These are phyloP conservation scores for Lithobates sylvaticus DNA, from an alignment of 2,797 vertebrate genomes.

Conservation along the genomic window DNA sequence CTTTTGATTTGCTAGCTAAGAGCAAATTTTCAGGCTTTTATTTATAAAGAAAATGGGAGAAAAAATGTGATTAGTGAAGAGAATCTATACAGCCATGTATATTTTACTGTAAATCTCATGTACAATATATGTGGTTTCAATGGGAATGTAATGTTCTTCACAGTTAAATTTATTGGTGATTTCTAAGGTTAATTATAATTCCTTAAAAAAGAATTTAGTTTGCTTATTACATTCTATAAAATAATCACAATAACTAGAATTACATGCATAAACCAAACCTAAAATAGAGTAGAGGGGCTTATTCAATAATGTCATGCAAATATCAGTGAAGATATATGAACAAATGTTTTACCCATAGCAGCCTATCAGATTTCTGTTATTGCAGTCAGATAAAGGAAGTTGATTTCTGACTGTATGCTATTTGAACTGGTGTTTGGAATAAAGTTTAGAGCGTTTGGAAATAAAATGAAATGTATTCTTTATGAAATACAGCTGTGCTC, in stretches of 20 bases:
- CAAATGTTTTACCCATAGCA: not conserved
- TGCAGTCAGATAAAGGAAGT: no score
- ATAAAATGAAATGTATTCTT: no score
- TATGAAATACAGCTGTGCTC: no score
- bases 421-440: no score
- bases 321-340: not conserved
- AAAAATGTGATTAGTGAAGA: not conserved
- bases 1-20: conserved; percentile 96
- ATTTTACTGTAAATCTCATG: not conserved
- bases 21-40: conserved; percentile 94
- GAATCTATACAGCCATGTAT: not conserved
- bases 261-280: not conserved
- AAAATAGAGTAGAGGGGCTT: not conserved
- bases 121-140: not conserved
- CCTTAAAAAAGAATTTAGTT: no score
- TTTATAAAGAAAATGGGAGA: conserved; percentile 27
- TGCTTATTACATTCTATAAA: not conserved
- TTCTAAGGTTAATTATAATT: not conserved
- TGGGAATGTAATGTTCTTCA: not conserved
- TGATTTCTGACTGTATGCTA: no score
- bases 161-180: not conserved
- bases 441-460: no score
- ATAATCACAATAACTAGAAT: not conserved
- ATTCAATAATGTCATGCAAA: not conserved
- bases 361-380: no score